Evolutionary conservation across 2,113 vertebrate species (phyloP).

Genomic region (Phasianus colchicus): DNA sequence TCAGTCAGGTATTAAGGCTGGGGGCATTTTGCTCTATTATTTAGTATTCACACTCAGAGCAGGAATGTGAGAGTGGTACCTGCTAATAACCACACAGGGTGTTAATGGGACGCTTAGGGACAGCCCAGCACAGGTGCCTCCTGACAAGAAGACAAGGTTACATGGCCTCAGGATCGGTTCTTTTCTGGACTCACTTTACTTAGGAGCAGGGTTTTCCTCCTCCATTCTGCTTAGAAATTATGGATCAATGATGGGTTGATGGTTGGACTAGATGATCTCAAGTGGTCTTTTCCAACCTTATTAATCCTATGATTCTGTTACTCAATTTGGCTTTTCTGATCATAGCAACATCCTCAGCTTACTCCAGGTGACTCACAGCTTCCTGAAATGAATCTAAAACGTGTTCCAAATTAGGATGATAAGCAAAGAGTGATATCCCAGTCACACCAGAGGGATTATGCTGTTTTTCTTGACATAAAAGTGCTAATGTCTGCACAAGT

Average conservation of each 20-base stretch:
- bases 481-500: not conserved
- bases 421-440: not conserved
- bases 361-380: not conserved
- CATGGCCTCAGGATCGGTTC: not conserved
- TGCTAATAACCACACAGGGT: slow-evolving; percentile 69
- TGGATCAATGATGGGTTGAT: too few species aligned
- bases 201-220: not conserved
- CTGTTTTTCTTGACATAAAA: not conserved
- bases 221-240: not conserved
- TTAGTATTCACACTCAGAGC: slow-evolving; percentile 75
- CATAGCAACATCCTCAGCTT: not conserved
- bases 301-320: too few species aligned
- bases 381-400: not conserved
- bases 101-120: slow-evolving; percentile 74
- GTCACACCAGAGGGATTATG: not conserved
- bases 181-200: not conserved
- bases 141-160: slow-evolving; percentile 75
- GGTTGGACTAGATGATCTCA: too few species aligned
- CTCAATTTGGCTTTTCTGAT: not conserved
- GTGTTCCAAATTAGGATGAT: not conserved
- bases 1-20: slow-evolving; percentile 82
- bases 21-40: slow-evolving; percentile 61
- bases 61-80: slow-evolving; percentile 71
- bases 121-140: slow-evolving; percentile 75
- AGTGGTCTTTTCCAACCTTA: too few species aligned